These are phyloP conservation scores for Lymantria dispar DNA, from an alignment of 2,888 invertebrate genomes.

Conservation along the genomic window DNA sequence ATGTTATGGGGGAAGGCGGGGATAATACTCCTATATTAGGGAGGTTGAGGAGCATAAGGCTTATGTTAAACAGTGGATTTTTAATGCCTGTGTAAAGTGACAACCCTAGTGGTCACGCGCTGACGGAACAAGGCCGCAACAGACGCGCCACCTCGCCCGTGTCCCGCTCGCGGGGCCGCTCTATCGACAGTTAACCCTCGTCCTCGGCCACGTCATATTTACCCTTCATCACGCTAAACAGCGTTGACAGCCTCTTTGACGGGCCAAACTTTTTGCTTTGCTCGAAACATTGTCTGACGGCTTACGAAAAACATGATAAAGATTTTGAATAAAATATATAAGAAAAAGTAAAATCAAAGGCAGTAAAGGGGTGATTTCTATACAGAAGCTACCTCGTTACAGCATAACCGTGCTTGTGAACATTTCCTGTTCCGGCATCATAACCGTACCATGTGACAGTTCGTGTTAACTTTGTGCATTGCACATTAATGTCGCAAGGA, in stretches of 20 bases:
- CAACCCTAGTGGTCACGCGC: conserved; percentile 18
- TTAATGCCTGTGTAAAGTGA: neutral
- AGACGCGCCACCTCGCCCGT: conserved; percentile 12
- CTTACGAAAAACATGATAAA: neutral
- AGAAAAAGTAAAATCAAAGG: too few relatives aligned
- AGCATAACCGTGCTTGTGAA: too few relatives aligned
- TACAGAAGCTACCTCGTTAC: too few relatives aligned
- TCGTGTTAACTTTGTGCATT: too few relatives aligned
- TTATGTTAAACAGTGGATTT: too few relatives aligned
- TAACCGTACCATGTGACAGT: too few relatives aligned
- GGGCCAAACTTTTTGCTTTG: neutral
- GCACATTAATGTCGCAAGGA: too few relatives aligned
- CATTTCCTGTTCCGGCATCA: too few relatives aligned
- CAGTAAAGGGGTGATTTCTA: too few relatives aligned
- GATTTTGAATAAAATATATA: neutral
- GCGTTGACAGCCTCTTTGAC: neutral
- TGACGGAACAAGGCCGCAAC: conserved; percentile 12
- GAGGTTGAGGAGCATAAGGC: too few relatives aligned
- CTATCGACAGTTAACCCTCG: conserved; percentile 21
- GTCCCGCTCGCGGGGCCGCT: conserved; percentile 2
- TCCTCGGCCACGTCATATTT: conserved; percentile 7
- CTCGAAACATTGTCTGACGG: neutral
- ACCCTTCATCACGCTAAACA: conserved; percentile 2
- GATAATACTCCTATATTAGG: too few relatives aligned
- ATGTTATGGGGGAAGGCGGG: too few relatives aligned